phyloP scores from a whole-genome alignment of 2,113 vertebrate genomes.

The Prochilodus magdalenae region DNA sequence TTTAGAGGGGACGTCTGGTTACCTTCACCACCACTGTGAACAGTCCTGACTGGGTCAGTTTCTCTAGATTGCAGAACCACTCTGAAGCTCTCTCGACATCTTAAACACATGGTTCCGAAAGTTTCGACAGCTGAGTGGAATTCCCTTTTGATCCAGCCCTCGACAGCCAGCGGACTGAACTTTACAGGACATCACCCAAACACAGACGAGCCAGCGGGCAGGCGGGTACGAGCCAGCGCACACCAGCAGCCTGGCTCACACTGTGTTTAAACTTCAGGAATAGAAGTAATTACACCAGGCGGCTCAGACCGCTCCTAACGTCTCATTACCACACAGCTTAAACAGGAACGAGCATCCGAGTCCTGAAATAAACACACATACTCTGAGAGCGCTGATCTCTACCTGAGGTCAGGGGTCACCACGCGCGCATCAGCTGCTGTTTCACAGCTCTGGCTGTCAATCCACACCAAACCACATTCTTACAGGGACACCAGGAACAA shows the following conservation, averaged over 20 bases:
- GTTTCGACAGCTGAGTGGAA: too few relatives aligned
- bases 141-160: neutral
- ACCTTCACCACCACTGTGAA: too few relatives aligned
- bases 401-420: too few relatives aligned
- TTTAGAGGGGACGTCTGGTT: too few relatives aligned
- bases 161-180: neutral
- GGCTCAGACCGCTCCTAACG: neutral
- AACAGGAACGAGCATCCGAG: neutral
- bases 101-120: too few relatives aligned
- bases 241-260: neutral
- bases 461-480: too few relatives aligned
- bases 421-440: too few relatives aligned
- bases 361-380: neutral
- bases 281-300: neutral
- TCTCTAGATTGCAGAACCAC: too few relatives aligned
- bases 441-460: too few relatives aligned
- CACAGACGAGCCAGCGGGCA: neutral
- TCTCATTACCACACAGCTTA: slow-evolving; percentile 10
- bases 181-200: slow-evolving; percentile 38
- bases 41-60: too few relatives aligned
- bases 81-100: too few relatives aligned
- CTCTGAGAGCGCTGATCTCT: neutral
- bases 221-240: neutral
- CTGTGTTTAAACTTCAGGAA: neutral
- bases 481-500: too few relatives aligned